These are phyloP conservation scores for Crocidura indochinensis DNA, from an alignment of 2,797 vertebrate genomes.

Conservation along the genomic window DNA sequence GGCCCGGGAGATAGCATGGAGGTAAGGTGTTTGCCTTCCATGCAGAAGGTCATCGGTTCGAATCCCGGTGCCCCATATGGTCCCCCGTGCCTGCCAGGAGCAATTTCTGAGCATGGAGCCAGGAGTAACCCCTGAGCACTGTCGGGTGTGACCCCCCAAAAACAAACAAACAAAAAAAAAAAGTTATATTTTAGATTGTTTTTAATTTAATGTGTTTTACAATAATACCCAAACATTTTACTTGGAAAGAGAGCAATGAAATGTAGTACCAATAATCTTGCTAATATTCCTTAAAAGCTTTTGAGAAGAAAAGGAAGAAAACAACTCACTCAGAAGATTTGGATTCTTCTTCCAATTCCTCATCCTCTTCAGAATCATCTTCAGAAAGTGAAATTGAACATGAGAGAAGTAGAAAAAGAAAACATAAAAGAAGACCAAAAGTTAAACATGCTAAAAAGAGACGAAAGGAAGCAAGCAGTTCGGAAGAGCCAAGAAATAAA, in stretches of 20 bases:
- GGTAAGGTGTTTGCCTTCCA: too few relatives aligned
- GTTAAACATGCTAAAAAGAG: conserved; percentile 93
- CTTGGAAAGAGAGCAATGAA: conserved; percentile 49
- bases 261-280: conserved; percentile 66
- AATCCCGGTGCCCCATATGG: too few relatives aligned
- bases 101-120: too few relatives aligned
- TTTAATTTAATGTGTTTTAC: conserved; percentile 60
- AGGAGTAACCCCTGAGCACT: too few relatives aligned
- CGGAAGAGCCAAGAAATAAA: conserved; percentile 87
- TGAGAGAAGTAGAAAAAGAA: conserved; percentile 89
- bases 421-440: conserved; percentile 92
- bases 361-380: conserved; percentile 91
- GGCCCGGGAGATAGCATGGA: too few relatives aligned
- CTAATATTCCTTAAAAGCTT: conserved; percentile 82
- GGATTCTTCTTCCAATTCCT: conserved; percentile 91
- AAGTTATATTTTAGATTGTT: neutral
- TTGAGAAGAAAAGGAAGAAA: conserved; percentile 94
- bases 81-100: too few relatives aligned
- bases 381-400: conserved; percentile 93
- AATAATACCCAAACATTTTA: conserved; percentile 65
- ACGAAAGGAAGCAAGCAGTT: conserved; percentile 90
- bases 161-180: too few relatives aligned
- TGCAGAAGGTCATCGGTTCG: too few relatives aligned
- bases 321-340: conserved; percentile 92
- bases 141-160: too few relatives aligned